A percentile compares a stretch with the other conserved stretches of the same genome.
Conservation (phyloP, 2,888 invertebrate genomes). For the Strigamia maritima region DNA sequence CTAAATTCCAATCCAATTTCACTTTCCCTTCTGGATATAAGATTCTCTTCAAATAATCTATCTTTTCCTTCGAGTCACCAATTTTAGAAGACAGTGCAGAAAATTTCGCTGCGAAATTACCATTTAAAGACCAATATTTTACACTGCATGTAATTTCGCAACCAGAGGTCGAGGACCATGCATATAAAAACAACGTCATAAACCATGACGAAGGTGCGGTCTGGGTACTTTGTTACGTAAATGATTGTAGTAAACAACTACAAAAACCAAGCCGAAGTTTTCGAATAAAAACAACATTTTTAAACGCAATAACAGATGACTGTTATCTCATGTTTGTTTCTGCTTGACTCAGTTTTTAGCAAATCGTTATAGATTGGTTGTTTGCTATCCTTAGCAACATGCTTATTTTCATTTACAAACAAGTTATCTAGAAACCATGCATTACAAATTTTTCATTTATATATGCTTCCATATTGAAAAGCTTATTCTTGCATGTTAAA, state of each 20-base stretch:
- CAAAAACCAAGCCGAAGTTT: background rate
- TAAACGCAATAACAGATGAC: too few relatives aligned
- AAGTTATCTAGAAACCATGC: too few relatives aligned
- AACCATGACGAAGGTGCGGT: slow-evolving; percentile 17
- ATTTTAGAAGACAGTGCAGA: background rate
- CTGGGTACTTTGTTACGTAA: background rate
- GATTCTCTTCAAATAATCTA: slow-evolving; percentile 24
- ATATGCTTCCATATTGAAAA: too few relatives aligned
- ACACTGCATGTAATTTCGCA: slow-evolving; percentile 11
- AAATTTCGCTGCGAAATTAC: slow-evolving; percentile 12
- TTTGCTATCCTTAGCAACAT: too few relatives aligned
- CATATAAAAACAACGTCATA: slow-evolving; percentile 26
- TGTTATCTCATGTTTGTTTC: too few relatives aligned
- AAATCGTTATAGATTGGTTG: too few relatives aligned
- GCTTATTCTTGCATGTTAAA: too few relatives aligned
- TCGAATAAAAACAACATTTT: background rate
- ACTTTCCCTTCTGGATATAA: slow-evolving; percentile 3
- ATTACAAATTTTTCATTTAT: too few relatives aligned
- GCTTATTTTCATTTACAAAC: too few relatives aligned
- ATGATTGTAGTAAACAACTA: background rate
- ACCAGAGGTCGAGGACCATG: slow-evolving; percentile 12
- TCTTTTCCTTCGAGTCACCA: background rate
- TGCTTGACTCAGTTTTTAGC: too few relatives aligned
- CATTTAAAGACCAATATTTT: slow-evolving; percentile 22
- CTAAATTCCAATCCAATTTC: slow-evolving; percentile 33